These are phyloP conservation scores for Lepidotrigona ventralis DNA, from an alignment of 1,140 invertebrate genomes.

Conservation along the genomic window DNA sequence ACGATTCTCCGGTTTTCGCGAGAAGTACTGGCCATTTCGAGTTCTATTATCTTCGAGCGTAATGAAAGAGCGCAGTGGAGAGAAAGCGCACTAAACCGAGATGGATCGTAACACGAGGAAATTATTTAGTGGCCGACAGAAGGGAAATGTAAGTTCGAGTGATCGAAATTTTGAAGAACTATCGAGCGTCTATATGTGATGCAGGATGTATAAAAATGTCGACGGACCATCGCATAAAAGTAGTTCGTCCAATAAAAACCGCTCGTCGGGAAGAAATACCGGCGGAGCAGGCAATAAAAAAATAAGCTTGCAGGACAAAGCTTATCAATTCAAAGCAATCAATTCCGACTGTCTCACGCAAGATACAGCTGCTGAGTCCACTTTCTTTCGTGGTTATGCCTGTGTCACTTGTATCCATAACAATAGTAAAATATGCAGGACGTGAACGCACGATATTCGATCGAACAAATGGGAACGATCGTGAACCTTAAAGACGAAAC, in stretches of 20 bases:
- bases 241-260: not conserved
- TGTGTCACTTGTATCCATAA: not conserved
- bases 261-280: slow-evolving; percentile 16
- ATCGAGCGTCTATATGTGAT: not conserved
- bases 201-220: slow-evolving; percentile 27
- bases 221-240: slow-evolving; percentile 28
- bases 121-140: too few relatives aligned
- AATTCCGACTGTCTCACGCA: slow-evolving; percentile 30
- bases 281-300: slow-evolving; percentile 6
- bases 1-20: not conserved
- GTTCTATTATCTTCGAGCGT: not conserved
- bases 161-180: not conserved
- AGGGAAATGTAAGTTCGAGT: not conserved
- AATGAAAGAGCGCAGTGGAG: slow-evolving; percentile 17
- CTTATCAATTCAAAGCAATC: too few relatives aligned
- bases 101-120: not conserved
- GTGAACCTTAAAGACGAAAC: not conserved
- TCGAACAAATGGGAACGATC: not conserved
- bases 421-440: not conserved
- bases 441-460: not conserved
- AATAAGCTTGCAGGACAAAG: slow-evolving; percentile 15
- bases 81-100: slow-evolving; percentile 24
- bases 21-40: not conserved
- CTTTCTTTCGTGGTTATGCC: slow-evolving; percentile 1
- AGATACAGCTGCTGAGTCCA: slow-evolving; percentile 20